A percentile compares a stretch with the other conserved stretches of the same genome.
These are phyloP conservation scores for Harmothoe impar DNA, from an alignment of 2,888 invertebrate genomes.

Conservation along the genomic window DNA sequence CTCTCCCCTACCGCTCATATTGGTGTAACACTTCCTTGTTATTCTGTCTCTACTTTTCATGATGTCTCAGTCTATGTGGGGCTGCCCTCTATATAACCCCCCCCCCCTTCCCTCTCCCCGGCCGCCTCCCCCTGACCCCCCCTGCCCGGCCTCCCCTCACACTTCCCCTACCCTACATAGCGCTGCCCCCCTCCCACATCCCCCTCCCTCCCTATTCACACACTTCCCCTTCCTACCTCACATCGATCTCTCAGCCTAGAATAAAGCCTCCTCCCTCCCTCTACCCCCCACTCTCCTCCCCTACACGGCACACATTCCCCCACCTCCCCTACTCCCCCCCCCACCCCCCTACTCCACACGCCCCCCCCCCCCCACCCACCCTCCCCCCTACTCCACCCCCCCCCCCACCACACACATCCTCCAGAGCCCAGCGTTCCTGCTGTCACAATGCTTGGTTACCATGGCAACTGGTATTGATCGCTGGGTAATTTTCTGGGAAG, in stretches of 20 bases:
- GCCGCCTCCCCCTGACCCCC: background rate
- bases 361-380: background rate
- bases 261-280: background rate
- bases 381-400: background rate
- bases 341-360: background rate
- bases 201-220: background rate
- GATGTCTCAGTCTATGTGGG: too few relatives aligned
- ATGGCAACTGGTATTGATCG: slow-evolving; percentile 56
- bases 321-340: background rate
- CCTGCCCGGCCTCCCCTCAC: background rate
- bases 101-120: background rate
- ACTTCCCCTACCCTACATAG: background rate
- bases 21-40: too few relatives aligned
- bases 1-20: too few relatives aligned
- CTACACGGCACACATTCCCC: background rate
- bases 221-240: background rate
- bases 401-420: background rate
- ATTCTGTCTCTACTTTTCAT: too few relatives aligned
- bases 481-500: slow-evolving; percentile 31
- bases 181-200: background rate
- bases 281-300: background rate
- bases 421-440: background rate
- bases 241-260: background rate
- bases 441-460: slow-evolving; percentile 61
- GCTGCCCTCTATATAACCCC: background rate